Percentiles rank a stretch among this genome's conserved stretches.
Evolutionary conservation across 2,113 vertebrate genomes (phyloP).

Genomic region (Haliaeetus leucogaster): DNA sequence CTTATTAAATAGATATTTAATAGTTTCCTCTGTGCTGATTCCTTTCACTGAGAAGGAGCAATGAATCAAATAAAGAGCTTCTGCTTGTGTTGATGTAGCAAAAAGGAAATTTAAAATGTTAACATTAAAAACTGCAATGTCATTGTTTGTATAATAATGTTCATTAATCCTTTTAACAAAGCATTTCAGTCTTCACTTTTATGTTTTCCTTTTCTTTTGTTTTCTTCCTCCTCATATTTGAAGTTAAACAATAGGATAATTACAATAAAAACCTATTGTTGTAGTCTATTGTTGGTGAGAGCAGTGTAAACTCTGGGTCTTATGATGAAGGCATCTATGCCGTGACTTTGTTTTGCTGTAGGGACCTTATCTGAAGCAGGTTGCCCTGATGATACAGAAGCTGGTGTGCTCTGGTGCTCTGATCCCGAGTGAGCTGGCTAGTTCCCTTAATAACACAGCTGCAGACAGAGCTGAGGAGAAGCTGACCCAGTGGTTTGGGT

Average conservation of each 20-base stretch:
- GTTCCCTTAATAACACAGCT: neutral
- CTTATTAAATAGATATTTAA: slow-evolving; percentile 8
- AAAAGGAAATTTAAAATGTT: neutral
- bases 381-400: neutral
- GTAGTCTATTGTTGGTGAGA: neutral
- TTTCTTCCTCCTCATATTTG: neutral
- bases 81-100: neutral
- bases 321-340: neutral
- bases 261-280: neutral
- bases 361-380: neutral
- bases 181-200: neutral
- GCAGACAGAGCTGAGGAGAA: neutral
- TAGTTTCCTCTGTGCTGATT: neutral
- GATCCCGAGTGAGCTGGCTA: neutral
- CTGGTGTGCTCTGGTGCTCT: neutral
- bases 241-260: neutral
- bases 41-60: neutral
- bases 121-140: neutral
- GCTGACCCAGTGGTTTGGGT: neutral
- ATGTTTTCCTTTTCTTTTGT: neutral
- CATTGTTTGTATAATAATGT: neutral
- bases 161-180: neutral
- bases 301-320: neutral
- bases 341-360: neutral
- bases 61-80: neutral